These are phyloP conservation scores for Gorsachius magnificus DNA, from an alignment of 2,797 vertebrate genomes.

Conservation along the genomic window DNA sequence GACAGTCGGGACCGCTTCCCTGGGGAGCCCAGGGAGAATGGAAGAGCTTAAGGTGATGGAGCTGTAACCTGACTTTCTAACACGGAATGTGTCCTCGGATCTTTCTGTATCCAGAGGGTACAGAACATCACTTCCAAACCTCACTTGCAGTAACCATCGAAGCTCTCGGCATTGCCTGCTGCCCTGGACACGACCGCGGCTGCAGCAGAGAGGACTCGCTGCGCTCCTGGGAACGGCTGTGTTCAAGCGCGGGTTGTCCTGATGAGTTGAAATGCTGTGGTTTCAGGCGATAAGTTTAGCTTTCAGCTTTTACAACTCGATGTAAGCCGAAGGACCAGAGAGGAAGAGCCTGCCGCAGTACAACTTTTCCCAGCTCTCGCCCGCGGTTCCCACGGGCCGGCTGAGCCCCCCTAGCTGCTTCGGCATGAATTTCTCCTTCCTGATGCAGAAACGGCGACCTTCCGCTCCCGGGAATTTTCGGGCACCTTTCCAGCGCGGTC, in stretches of 20 bases:
- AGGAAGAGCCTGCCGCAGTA: too few species aligned
- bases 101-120: background rate
- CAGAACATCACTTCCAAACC: background rate
- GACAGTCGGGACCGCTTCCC: background rate
- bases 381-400: background rate
- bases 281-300: background rate
- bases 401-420: background rate
- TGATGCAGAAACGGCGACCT: fast-evolving
- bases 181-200: background rate
- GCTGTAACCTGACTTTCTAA: background rate
- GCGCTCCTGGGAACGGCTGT: background rate
- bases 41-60: background rate
- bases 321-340: background rate
- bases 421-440: background rate
- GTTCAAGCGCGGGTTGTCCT: background rate
- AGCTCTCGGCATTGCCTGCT: background rate
- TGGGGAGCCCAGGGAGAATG: background rate
- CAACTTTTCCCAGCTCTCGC: background rate
- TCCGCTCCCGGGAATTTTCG: fast-evolving
- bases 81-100: background rate
- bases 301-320: too few species aligned
- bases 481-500: background rate
- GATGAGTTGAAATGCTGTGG: background rate
- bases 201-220: background rate
- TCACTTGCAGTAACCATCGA: background rate